phyloP scores from a whole-genome alignment of 2,888 invertebrate species.

The Drosophila testacea region DNA sequence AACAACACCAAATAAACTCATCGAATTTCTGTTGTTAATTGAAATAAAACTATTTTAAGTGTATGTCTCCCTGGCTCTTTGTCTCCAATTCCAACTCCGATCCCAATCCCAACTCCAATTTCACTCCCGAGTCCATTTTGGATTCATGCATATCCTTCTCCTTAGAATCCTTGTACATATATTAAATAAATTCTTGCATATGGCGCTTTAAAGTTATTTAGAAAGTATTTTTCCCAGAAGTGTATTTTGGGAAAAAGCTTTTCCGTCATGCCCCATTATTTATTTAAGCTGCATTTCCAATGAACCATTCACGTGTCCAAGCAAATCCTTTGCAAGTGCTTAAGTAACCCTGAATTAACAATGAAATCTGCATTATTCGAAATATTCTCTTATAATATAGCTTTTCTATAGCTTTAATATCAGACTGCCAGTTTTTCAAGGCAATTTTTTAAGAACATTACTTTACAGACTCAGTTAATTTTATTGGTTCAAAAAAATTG shows the following conservation, averaged over 20 bases:
- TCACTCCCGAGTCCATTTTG: background rate
- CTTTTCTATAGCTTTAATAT: background rate
- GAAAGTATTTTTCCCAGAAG: constrained; percentile 11
- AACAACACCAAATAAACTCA: constrained; percentile 78
- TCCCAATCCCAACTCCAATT: background rate
- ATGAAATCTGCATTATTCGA: background rate
- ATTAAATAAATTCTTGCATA: constrained; percentile 10
- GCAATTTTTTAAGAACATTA: background rate
- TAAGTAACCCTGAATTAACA: constrained; percentile 5
- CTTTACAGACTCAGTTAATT: background rate
- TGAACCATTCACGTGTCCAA: constrained; percentile 5
- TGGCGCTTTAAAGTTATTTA: constrained; percentile 9
- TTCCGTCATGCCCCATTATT: constrained; percentile 3
- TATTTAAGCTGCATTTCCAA: constrained; percentile 11
- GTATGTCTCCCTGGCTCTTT: constrained; percentile 15
- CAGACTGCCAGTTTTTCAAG: background rate
- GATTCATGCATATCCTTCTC: background rate
- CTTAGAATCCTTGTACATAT: background rate
- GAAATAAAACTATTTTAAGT: constrained; percentile 78
- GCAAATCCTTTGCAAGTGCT: constrained; percentile 1
- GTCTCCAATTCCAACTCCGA: background rate
- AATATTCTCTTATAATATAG: too few species aligned
- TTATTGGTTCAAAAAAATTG: background rate
- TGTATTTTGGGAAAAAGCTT: background rate
- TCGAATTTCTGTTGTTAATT: constrained; percentile 80